Percentiles rank a stretch among this genome's conserved stretches.
Conservation (phyloP, 2,113 vertebrate species). For the Xenopus laevis region DNA sequence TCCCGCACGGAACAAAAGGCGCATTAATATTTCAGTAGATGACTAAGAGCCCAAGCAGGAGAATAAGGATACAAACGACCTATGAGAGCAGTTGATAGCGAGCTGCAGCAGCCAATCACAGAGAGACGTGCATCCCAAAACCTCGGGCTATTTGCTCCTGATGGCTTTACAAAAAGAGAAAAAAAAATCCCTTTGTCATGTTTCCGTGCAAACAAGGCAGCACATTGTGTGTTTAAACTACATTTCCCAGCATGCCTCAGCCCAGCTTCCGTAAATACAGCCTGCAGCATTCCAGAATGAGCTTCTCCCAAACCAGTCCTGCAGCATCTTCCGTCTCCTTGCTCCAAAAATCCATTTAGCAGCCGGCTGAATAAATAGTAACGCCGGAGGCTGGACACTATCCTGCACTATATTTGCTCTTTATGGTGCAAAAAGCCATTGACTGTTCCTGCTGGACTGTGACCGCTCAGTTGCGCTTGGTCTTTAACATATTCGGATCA, state of each 20-base stretch:
- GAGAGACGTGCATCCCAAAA: not conserved
- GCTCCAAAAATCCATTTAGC: not conserved
- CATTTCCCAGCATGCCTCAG: constrained; percentile 13
- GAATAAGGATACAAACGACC: no score
- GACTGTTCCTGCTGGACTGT: not conserved
- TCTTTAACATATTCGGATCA: not conserved
- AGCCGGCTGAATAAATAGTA: not conserved
- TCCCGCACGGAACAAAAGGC: no score
- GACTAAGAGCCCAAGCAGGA: not conserved
- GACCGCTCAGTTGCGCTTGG: not conserved
- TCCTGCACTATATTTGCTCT: not conserved
- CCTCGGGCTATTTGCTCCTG: not conserved
- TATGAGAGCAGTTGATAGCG: not conserved
- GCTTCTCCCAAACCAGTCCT: not conserved
- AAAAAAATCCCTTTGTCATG: not conserved
- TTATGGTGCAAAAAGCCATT: no score
- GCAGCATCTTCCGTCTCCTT: constrained; percentile 6
- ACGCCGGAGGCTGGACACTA: not conserved
- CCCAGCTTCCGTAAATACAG: constrained; percentile 16
- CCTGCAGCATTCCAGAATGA: not conserved
- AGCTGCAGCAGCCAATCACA: not conserved
- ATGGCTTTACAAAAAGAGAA: not conserved
- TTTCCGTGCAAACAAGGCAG: not conserved
- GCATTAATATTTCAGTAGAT: no score
- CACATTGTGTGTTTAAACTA: not conserved